Percentiles rank a stretch among this genome's conserved stretches.
Conservation (phyloP, 1,140 invertebrate species). For the Pararge aegeria region DNA sequence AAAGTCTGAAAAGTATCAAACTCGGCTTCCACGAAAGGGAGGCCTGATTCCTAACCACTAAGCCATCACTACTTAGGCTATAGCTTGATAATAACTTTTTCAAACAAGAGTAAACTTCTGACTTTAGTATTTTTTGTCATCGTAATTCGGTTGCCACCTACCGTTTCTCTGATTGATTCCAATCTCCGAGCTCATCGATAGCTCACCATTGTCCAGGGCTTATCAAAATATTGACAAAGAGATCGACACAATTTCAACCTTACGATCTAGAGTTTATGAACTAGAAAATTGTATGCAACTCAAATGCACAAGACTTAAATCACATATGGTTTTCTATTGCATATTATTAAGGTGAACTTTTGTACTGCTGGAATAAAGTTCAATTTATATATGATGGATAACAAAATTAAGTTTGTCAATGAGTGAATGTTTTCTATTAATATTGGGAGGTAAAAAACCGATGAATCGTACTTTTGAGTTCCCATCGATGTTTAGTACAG, state of each 20-base stretch:
- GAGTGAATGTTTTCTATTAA: constrained; percentile 35
- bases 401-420: constrained; percentile 14
- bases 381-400: background rate
- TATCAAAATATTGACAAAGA: background rate
- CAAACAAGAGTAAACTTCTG: constrained; percentile 8
- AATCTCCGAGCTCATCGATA: constrained; percentile 58
- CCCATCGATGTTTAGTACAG: constrained; percentile 50
- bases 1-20: too few species aligned
- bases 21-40: too few species aligned
- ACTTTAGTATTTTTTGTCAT: background rate
- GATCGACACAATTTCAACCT: background rate
- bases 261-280: background rate
- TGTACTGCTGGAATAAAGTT: background rate
- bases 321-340: background rate
- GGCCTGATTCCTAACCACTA: too few species aligned
- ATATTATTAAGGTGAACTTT: background rate
- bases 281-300: background rate
- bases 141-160: constrained; percentile 64
- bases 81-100: background rate
- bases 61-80: too few species aligned
- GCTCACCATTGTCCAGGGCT: constrained; percentile 38
- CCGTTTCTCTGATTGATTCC: constrained; percentile 61
- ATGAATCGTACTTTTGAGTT: constrained; percentile 41
- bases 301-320: background rate
- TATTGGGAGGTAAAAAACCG: constrained; percentile 26